phyloP scores from a whole-genome alignment of 2,888 invertebrate species.

The Trichogramma evanescens region DNA sequence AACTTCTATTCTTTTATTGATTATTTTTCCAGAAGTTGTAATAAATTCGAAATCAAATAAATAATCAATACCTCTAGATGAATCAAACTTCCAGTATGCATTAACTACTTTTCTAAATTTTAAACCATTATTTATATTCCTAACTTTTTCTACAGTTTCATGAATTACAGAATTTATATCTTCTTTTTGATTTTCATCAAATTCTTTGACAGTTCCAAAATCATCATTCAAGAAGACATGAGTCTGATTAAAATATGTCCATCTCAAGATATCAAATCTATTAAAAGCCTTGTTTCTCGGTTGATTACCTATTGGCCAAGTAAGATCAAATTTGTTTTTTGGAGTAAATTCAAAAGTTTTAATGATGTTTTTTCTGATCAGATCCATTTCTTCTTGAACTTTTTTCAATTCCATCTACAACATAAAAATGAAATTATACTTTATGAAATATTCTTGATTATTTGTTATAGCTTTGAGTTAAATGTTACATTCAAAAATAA shows the following conservation, averaged over 20 bases:
- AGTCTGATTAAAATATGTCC: conserved; percentile 79
- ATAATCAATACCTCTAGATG: conserved; percentile 80
- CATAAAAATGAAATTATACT: conserved; percentile 1
- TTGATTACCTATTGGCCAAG: conserved; percentile 73
- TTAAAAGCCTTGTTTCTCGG: conserved; percentile 61
- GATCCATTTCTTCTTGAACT: conserved; percentile 44
- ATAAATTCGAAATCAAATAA: conserved; percentile 63
- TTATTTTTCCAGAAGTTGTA: conserved; percentile 48
- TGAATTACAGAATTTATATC: conserved; percentile 61
- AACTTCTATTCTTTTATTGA: conserved; percentile 65
- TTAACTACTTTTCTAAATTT: conserved; percentile 56
- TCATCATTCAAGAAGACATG: conserved; percentile 79
- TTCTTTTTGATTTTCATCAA: conserved; percentile 59
- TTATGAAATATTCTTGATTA: not conserved
- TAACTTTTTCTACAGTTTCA: conserved; percentile 50
- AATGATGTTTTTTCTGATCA: conserved; percentile 47
- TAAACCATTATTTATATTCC: conserved; percentile 51
- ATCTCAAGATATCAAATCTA: conserved; percentile 76
- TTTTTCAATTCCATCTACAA: conserved; percentile 45
- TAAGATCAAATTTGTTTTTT: conserved; percentile 35
- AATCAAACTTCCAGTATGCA: conserved; percentile 73
- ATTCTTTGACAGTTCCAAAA: conserved; percentile 60
- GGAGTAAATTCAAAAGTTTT: conserved; percentile 47
- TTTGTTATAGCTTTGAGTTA: not conserved
- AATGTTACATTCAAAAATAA: not conserved